Conservation (phyloP, 2,113 vertebrate species). For the Stercorarius parasiticus region DNA sequence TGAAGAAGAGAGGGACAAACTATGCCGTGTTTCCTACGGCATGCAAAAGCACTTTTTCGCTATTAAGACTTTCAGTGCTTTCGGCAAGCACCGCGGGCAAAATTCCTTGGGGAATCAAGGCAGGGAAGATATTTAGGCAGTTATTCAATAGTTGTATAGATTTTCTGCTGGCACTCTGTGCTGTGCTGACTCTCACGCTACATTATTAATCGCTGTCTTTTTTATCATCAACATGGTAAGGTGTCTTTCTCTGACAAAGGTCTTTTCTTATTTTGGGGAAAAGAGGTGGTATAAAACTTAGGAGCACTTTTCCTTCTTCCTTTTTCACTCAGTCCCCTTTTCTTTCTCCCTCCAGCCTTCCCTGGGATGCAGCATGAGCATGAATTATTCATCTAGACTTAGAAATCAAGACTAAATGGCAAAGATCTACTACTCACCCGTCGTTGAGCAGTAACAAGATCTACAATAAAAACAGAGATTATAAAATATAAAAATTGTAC, state of each 20-base stretch:
- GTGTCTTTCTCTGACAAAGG: constrained; percentile 1
- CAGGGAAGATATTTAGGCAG: constrained; percentile 15
- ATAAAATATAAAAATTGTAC: background rate
- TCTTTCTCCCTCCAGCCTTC: background rate
- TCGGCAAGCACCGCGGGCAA: background rate
- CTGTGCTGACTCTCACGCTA: background rate
- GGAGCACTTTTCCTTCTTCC: background rate
- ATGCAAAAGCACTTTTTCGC: background rate
- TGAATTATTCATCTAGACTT: constrained; percentile 31
- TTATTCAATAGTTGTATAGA: constrained; percentile 29
- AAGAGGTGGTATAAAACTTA: background rate
- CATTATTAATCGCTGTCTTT: constrained; percentile 17
- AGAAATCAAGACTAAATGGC: constrained; percentile 8
- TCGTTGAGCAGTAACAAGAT: background rate
- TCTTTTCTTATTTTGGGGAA: background rate
- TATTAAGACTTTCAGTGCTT: background rate
- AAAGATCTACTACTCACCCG: constrained; percentile 45
- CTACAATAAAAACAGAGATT: constrained; percentile 47
- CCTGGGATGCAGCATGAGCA: background rate
- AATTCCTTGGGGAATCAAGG: constrained; percentile 5
- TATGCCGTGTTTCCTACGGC: accelerated
- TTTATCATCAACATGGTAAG: background rate
- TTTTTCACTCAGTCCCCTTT: background rate
- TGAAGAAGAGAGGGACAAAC: background rate
- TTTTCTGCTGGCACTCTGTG: constrained; percentile 14